These are phyloP conservation scores for Microcebus griseorufus DNA, from an alignment of 2,113 vertebrate species.

Conservation along the genomic window DNA sequence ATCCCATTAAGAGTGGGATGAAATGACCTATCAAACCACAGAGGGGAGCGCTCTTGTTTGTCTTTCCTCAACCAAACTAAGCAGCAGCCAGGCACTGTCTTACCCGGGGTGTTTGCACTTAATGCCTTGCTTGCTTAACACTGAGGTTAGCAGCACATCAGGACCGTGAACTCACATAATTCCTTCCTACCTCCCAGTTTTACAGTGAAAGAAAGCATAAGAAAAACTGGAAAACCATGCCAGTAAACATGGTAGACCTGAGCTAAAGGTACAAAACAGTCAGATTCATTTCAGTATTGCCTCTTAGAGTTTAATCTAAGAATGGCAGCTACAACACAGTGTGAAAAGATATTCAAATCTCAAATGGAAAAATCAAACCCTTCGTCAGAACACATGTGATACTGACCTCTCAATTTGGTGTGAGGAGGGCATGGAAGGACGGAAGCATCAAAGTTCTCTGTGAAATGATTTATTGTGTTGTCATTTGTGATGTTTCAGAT, in stretches of 20 bases:
- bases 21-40: neutral
- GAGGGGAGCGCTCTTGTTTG: neutral
- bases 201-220: neutral
- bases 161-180: neutral
- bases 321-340: neutral
- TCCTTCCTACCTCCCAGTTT: neutral
- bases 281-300: neutral
- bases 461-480: neutral
- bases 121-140: neutral
- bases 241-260: neutral
- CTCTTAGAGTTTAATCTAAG: neutral
- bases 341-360: neutral
- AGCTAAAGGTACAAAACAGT: neutral
- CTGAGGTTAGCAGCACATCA: neutral
- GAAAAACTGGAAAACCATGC: neutral
- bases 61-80: neutral
- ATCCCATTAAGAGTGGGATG: neutral
- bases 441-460: neutral
- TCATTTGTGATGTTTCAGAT: neutral
- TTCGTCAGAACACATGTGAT: neutral
- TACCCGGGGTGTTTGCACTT: neutral
- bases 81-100: neutral
- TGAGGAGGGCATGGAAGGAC: neutral
- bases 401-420: neutral
- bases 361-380: neutral